These are phyloP conservation scores for Aphis gossypii DNA, from an alignment of 1,140 invertebrate genomes.

Conservation along the genomic window DNA sequence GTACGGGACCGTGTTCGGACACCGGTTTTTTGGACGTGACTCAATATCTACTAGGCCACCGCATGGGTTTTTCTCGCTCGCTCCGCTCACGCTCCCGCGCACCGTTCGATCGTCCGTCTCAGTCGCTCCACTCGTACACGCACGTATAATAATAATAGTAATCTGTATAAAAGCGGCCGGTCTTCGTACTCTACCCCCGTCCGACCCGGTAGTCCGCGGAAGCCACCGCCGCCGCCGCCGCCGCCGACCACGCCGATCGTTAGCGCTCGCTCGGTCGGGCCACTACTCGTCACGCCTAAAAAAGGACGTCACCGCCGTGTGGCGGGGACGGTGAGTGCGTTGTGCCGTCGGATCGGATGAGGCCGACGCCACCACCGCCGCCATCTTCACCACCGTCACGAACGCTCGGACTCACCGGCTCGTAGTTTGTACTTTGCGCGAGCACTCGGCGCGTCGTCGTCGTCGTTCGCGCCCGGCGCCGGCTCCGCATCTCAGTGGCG, in stretches of 20 bases:
- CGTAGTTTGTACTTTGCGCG: background rate
- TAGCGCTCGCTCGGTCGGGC: background rate
- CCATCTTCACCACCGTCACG: background rate
- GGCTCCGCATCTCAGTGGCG: background rate
- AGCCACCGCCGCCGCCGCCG: background rate
- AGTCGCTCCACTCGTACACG: background rate
- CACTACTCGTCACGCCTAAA: constrained; percentile 37
- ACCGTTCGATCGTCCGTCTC: background rate
- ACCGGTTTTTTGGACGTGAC: constrained; percentile 53
- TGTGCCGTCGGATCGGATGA: background rate
- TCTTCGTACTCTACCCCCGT: background rate
- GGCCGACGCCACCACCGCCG: background rate
- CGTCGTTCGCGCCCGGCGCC: background rate
- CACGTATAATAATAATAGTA: background rate
- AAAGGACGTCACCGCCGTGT: background rate
- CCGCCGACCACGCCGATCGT: background rate
- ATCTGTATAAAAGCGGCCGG: background rate
- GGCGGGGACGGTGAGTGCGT: background rate
- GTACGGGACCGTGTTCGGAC: constrained; percentile 40
- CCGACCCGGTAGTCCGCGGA: background rate
- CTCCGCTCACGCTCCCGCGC: background rate
- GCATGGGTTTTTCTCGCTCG: constrained; percentile 30
- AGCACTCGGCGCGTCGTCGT: background rate
- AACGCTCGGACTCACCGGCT: background rate
- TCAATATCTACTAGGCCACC: constrained; percentile 56